phyloP scores from a whole-genome alignment of 2,113 vertebrate species.

The Leucopternis melanops region DNA sequence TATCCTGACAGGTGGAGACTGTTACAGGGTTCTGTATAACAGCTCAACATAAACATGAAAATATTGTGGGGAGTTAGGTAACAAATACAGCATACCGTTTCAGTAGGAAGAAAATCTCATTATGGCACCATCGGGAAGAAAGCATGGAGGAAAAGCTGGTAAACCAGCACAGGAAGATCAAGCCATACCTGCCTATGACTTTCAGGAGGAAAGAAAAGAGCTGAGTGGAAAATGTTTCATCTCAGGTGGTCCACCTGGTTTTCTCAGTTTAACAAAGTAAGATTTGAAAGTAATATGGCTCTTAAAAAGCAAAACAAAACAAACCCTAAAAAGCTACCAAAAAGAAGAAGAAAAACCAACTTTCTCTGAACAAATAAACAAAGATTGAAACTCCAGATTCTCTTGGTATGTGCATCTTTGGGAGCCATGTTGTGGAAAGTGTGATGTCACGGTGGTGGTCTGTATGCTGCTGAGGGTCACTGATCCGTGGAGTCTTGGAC shows the following conservation, averaged over 20 bases:
- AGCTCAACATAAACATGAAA: no score
- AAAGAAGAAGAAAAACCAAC: constrained; percentile 24
- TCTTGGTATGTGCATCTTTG: constrained; percentile 55
- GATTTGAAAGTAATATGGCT: constrained; percentile 15
- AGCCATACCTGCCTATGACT: no score
- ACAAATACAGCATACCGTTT: no score
- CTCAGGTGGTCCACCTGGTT: constrained; percentile 39
- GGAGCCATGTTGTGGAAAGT: constrained; percentile 64
- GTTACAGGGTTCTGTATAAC: no score
- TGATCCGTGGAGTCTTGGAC: constrained; percentile 72
- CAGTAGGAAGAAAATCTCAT: no score
- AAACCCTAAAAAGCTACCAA: constrained; percentile 10
- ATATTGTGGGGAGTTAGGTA: no score
- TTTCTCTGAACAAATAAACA: constrained; percentile 51
- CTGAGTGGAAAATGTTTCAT: background rate
- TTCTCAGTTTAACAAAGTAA: background rate
- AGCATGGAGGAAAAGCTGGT: no score
- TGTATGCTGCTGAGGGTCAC: constrained; percentile 69
- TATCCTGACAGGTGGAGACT: no score
- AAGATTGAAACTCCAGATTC: constrained; percentile 36
- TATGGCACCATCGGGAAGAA: no score
- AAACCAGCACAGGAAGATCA: no score
- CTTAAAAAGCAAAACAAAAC: constrained; percentile 38
- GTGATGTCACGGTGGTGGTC: constrained; percentile 68
- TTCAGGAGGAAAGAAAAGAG: no score